These are phyloP conservation scores for Gila orcuttii DNA, from an alignment of 2,113 vertebrate species.

Conservation along the genomic window DNA sequence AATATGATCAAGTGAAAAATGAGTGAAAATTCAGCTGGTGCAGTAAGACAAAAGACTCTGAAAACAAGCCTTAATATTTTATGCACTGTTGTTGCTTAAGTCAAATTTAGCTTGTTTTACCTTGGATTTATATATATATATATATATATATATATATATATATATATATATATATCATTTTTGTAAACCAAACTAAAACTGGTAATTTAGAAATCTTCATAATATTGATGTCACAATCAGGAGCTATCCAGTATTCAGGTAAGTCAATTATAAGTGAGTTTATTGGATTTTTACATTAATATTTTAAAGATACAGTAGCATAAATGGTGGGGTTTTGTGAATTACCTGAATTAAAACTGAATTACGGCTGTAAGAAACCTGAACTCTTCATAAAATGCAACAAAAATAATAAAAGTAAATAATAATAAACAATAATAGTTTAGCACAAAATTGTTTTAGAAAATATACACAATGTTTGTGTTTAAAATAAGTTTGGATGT, in stretches of 20 bases:
- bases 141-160: no score
- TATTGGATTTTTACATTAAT: neutral
- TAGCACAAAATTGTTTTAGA: neutral
- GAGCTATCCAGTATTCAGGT: neutral
- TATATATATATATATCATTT: neutral
- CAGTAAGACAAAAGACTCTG: neutral
- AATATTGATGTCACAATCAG: neutral
- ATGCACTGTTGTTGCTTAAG: neutral
- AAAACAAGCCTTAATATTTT: neutral
- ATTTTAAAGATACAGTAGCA: neutral
- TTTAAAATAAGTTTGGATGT: neutral
- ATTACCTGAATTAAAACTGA: no score
- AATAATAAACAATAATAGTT: neutral
- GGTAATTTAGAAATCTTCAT: neutral
- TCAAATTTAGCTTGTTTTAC: no score
- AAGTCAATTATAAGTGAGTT: neutral
- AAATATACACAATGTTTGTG: neutral
- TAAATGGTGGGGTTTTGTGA: neutral
- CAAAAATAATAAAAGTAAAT: neutral
- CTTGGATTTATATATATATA: no score
- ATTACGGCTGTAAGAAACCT: neutral
- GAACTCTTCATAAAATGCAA: neutral
- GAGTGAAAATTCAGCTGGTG: neutral
- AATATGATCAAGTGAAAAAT: neutral
- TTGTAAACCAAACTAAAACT: neutral